phyloP scores from a whole-genome alignment of 2,797 vertebrate genomes.

The Oreochromis mossambicus region DNA sequence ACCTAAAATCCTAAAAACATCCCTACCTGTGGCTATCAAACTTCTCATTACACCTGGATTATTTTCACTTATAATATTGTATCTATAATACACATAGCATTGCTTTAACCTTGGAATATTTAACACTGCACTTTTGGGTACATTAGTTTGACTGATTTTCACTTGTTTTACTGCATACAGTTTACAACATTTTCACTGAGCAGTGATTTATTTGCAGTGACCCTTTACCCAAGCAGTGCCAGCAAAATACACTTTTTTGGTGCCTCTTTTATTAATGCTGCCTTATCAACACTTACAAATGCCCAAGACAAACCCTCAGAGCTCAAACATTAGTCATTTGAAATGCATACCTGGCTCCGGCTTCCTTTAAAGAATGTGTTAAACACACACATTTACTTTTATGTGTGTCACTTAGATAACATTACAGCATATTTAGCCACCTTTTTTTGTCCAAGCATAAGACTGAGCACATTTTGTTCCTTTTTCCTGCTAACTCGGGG shows the following conservation, averaged over 20 bases:
- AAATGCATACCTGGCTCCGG: conserved; percentile 35
- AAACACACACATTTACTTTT: not conserved
- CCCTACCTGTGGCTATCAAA: not conserved
- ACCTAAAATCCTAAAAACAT: not conserved
- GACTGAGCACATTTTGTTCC: not conserved
- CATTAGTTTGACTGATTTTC: not conserved
- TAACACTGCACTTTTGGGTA: not conserved
- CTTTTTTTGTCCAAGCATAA: not conserved
- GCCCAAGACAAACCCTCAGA: not conserved
- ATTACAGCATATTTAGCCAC: not conserved
- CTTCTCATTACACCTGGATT: not conserved
- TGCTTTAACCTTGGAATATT: not conserved
- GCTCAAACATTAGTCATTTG: accelerated
- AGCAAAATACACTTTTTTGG: not conserved
- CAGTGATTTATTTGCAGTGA: not conserved
- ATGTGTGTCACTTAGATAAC: not conserved
- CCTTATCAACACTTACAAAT: not conserved
- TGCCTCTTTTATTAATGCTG: not conserved
- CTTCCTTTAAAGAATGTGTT: not conserved
- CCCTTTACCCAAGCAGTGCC: not conserved
- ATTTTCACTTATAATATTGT: not conserved
- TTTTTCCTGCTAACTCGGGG: not conserved
- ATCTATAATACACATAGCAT: not conserved
- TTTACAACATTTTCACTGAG: not conserved
- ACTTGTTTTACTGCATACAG: not conserved